These are phyloP conservation scores for Gobio occitaniae DNA, from an alignment of 2,797 vertebrate species.

Conservation along the genomic window DNA sequence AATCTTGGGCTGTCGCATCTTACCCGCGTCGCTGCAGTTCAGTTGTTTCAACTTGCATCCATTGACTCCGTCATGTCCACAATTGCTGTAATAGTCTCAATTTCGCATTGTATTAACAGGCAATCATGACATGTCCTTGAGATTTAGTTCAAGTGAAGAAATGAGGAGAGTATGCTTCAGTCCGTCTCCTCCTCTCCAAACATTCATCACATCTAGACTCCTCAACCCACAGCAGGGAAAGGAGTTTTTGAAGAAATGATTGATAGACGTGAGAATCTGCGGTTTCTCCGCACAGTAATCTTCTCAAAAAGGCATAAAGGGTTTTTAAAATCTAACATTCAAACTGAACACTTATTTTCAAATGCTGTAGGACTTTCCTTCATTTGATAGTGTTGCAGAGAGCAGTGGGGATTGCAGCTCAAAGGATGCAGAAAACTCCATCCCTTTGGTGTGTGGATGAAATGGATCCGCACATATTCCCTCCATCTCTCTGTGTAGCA, in stretches of 20 bases:
- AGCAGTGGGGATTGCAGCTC: slow-evolving; percentile 18
- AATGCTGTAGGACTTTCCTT: slow-evolving; percentile 49
- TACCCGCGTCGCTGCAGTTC: slow-evolving; percentile 17
- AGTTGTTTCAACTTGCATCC: neutral
- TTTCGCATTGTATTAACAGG: slow-evolving; percentile 1
- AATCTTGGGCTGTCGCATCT: neutral
- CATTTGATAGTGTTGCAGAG: slow-evolving; percentile 51
- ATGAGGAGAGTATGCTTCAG: neutral
- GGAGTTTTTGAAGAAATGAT: slow-evolving; percentile 26
- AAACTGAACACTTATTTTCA: slow-evolving; percentile 22
- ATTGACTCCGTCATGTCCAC: neutral
- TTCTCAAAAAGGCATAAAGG: slow-evolving; percentile 55
- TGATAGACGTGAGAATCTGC: slow-evolving; percentile 14
- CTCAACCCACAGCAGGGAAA: neutral
- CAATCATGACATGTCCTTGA: slow-evolving; percentile 25
- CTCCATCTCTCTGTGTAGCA: slow-evolving; percentile 5
- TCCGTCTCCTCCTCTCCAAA: slow-evolving; percentile 17
- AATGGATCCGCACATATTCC: slow-evolving; percentile 1
- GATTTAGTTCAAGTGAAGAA: slow-evolving; percentile 37
- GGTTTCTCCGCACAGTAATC: slow-evolving; percentile 22
- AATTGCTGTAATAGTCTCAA: slow-evolving; percentile 9
- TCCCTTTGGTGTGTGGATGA: slow-evolving; percentile 8
- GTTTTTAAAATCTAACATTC: slow-evolving; percentile 40
- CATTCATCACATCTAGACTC: slow-evolving; percentile 27
- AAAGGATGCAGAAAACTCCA: neutral